These are phyloP conservation scores for Drosophila mayri DNA, from an alignment of 1,140 invertebrate species.

Conservation along the genomic window DNA sequence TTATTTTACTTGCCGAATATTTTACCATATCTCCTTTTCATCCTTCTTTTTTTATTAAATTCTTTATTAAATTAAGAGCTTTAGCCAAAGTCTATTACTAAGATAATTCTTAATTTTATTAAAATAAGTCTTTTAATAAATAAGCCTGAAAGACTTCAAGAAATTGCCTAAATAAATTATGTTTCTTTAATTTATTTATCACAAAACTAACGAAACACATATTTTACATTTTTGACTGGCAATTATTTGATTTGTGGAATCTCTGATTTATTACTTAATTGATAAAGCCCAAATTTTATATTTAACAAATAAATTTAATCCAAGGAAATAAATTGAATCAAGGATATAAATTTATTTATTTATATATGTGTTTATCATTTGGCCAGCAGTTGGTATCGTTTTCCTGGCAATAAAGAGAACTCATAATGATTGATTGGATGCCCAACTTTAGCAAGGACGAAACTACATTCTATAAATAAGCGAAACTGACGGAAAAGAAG, in stretches of 20 bases:
- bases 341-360: neutral
- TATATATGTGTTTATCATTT: neutral
- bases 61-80: neutral
- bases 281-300: neutral
- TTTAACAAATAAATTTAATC: neutral
- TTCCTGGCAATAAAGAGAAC: conserved; percentile 18
- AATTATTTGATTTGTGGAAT: neutral
- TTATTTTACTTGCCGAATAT: neutral
- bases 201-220: too few species aligned
- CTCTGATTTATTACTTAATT: neutral
- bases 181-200: neutral
- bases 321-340: neutral
- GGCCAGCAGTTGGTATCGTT: neutral
- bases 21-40: neutral
- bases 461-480: conserved; percentile 44
- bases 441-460: conserved; percentile 15
- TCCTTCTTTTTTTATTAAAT: neutral
- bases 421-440: conserved; percentile 30
- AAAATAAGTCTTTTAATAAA: neutral
- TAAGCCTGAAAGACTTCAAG: neutral
- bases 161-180: neutral
- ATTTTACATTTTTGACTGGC: neutral
- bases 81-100: neutral
- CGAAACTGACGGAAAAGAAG: conserved; percentile 16
- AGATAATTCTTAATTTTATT: neutral